Evolutionary conservation across 2,113 vertebrate species (phyloP).

Genomic region (crab-eating macaque (Macaca fascicularis)): T2T-MFA8v1.1 NC_088380.1:18903501-18904000

Average conservation of each 20-base stretch:
- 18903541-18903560: constrained; percentile 20
- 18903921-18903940: not conserved
- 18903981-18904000: not conserved
- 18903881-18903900: not conserved
- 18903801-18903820: not conserved
- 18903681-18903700: not conserved
- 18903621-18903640: not conserved
- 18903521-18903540: constrained; percentile 13
- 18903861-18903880: not conserved
- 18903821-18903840: not conserved
- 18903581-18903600: constrained; percentile 14
- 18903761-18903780: not conserved
- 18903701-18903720: constrained; percentile 4
- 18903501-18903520: constrained; percentile 16
- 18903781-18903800: not conserved
- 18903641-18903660: not conserved
- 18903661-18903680: not conserved
- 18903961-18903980: not conserved
- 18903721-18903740: not conserved
- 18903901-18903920: not conserved
- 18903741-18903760: not conserved
- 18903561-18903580: not conserved
- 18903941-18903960: not conserved
- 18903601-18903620: not conserved
- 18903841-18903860: not conserved